These are phyloP conservation scores for Elephas maximus DNA, from an alignment of 2,113 vertebrate species.

Conservation along the genomic window DNA sequence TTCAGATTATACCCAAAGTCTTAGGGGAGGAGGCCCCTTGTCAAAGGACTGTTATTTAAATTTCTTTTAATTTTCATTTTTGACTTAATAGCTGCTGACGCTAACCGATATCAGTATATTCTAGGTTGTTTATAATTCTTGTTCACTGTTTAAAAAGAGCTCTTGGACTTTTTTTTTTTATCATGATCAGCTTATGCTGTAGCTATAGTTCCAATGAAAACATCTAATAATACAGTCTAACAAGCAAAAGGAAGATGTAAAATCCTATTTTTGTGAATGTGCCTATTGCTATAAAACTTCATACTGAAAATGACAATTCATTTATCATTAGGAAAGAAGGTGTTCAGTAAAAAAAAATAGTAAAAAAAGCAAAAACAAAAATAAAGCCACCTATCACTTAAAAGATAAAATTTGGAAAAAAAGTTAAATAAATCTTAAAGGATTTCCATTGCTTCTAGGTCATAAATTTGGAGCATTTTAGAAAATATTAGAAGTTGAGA, in stretches of 20 bases:
- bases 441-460: background rate
- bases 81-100: background rate
- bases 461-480: conserved; percentile 31
- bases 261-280: background rate
- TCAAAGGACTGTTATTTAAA: background rate
- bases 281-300: background rate
- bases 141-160: background rate
- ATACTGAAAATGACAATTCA: background rate
- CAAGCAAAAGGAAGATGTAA: background rate
- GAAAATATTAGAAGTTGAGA: conserved; percentile 32
- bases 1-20: background rate
- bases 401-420: conserved; percentile 14
- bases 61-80: conserved; percentile 53
- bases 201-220: background rate
- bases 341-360: background rate
- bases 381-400: background rate
- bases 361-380: background rate
- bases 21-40: background rate
- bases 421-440: background rate
- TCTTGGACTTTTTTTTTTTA: conserved; percentile 33
- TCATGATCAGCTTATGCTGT: background rate
- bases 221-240: background rate
- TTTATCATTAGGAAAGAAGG: background rate
- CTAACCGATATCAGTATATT: background rate
- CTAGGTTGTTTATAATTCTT: background rate